Conservation (phyloP, 2,797 vertebrate genomes). For the Falco cherrug region DNA sequence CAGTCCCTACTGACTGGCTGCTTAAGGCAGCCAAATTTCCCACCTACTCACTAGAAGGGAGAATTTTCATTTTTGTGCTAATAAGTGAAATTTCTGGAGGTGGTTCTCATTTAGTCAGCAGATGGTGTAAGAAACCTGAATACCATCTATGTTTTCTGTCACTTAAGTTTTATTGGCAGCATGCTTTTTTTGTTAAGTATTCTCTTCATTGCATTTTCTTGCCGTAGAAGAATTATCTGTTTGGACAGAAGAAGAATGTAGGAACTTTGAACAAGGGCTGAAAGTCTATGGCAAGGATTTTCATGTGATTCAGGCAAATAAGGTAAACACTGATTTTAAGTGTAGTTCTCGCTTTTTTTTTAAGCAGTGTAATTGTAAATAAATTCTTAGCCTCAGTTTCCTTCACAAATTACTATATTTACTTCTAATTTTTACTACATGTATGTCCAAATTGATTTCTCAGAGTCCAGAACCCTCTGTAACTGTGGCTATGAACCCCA, state of each 20-base stretch:
- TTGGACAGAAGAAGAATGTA: constrained; percentile 97
- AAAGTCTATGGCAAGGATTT: constrained; percentile 97
- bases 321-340: constrained; percentile 77
- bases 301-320: constrained; percentile 95
- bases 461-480: background rate
- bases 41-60: background rate
- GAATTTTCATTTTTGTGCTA: background rate
- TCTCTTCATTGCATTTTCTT: background rate
- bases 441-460: background rate
- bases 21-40: background rate
- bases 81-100: background rate
- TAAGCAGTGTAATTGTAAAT: background rate
- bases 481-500: background rate
- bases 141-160: background rate
- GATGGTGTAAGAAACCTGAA: background rate
- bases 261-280: constrained; percentile 94
- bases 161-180: background rate
- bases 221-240: constrained; percentile 91
- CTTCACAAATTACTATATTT: background rate
- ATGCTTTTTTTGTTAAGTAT: background rate
- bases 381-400: background rate
- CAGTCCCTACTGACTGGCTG: background rate
- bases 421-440: background rate
- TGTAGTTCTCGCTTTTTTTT: background rate
- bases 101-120: background rate